Percentiles rank a stretch among this genome's conserved stretches.
Evolutionary conservation across 2,113 vertebrate species (phyloP).

Genomic region (Campylomormyrus tamandua): DNA sequence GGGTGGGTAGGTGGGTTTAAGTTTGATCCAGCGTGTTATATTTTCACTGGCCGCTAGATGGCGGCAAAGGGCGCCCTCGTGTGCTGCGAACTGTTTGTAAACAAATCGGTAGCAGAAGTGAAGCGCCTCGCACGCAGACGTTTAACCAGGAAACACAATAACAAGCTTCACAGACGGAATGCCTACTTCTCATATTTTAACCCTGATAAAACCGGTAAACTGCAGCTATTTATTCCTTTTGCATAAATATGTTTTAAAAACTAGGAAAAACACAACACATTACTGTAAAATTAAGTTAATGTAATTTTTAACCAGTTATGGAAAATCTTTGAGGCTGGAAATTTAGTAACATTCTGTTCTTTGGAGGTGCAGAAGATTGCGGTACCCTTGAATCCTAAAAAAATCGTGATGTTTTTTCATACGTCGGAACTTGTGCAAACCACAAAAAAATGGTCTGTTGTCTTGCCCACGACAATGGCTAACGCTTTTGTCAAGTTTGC

Average conservation of each 20-base stretch:
- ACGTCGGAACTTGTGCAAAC: conserved; percentile 5
- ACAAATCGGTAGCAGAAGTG: conserved; percentile 54
- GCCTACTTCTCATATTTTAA: conserved; percentile 11
- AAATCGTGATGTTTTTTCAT: conserved; percentile 1
- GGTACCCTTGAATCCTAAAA: background rate
- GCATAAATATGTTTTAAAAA: background rate
- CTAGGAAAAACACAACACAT: conserved; percentile 19
- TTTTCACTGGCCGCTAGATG: conserved; percentile 36
- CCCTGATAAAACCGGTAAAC: background rate
- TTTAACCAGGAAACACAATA: background rate
- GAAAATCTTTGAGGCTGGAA: background rate
- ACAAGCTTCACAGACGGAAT: conserved; percentile 32
- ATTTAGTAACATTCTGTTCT: background rate
- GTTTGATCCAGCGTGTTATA: conserved; percentile 29
- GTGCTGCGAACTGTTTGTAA: conserved; percentile 57
- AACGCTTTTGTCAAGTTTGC: background rate
- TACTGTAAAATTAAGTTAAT: background rate
- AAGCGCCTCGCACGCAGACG: conserved; percentile 4
- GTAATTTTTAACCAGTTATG: background rate
- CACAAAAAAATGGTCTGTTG: background rate
- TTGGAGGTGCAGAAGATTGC: background rate
- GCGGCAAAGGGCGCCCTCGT: conserved; percentile 23
- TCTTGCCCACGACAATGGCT: background rate
- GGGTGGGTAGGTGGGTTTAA: background rate
- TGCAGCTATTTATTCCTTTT: conserved; percentile 5